Evolutionary conservation across 2,888 invertebrate species (phyloP).

Genomic region (Amphipoea lucens): DNA sequence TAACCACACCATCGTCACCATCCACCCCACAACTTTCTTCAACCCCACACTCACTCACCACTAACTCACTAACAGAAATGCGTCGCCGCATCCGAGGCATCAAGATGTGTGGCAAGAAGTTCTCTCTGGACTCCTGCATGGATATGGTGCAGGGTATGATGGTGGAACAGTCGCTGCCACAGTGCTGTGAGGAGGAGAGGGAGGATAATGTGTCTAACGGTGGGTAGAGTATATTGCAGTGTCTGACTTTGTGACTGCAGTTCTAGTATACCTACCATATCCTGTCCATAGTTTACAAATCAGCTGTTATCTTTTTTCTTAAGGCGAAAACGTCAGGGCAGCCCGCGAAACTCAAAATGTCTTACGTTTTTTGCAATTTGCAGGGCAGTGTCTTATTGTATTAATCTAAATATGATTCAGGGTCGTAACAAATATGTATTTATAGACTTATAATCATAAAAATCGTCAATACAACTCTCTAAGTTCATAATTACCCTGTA

Average conservation of each 20-base stretch:
- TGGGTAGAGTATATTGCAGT: slow-evolving; percentile 71
- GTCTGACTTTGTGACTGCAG: background rate
- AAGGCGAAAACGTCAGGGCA: too few relatives aligned
- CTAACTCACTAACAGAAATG: slow-evolving; percentile 91
- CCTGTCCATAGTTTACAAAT: background rate
- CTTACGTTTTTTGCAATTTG: too few relatives aligned
- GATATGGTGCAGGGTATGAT: slow-evolving; percentile 95
- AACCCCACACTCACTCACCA: slow-evolving; percentile 42
- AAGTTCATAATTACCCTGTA: too few relatives aligned
- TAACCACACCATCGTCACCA: background rate
- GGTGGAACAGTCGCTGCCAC: slow-evolving; percentile 88
- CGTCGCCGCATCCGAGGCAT: slow-evolving; percentile 96
- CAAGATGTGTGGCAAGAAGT: slow-evolving; percentile 97
- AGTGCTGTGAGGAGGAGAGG: slow-evolving; percentile 89
- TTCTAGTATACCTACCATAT: background rate
- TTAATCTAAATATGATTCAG: too few relatives aligned
- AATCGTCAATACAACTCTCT: too few relatives aligned
- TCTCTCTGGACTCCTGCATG: slow-evolving; percentile 97
- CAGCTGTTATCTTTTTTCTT: background rate
- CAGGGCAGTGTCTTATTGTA: too few relatives aligned
- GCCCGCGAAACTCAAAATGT: too few relatives aligned
- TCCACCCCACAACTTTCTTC: background rate
- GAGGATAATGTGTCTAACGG: slow-evolving; percentile 86
- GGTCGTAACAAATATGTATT: too few relatives aligned
- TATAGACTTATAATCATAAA: too few relatives aligned